A percentile compares a stretch with the other conserved stretches of the same genome.
These are phyloP conservation scores for Plutella xylostella DNA, from an alignment of 2,888 invertebrate species.

Conservation along the genomic window DNA sequence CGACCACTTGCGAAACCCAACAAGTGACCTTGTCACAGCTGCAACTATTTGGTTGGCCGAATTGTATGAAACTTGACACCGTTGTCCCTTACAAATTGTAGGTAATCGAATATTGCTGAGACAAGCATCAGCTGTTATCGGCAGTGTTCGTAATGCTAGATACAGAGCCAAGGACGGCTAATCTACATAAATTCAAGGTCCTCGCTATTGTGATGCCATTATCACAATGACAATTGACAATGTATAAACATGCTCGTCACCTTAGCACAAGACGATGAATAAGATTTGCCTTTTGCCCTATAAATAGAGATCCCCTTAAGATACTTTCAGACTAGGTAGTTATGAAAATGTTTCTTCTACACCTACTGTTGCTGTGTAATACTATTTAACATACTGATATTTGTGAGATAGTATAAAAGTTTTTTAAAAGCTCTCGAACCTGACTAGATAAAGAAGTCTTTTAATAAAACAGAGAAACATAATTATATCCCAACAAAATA, in stretches of 20 bases:
- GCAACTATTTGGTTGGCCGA: slow-evolving; percentile 38
- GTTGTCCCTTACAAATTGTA: not conserved
- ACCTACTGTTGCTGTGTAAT: no score
- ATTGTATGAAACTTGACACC: slow-evolving; percentile 32
- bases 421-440: no score
- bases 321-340: no score
- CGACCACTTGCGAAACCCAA: slow-evolving; percentile 8
- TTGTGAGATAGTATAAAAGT: no score
- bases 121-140: not conserved
- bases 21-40: slow-evolving; percentile 32
- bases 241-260: not conserved
- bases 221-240: not conserved
- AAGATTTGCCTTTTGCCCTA: no score
- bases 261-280: no score
- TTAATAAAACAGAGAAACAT: no score
- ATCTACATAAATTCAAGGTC: slow-evolving; percentile 1
- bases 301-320: no score
- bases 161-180: not conserved
- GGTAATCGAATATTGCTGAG: not conserved
- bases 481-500: not conserved
- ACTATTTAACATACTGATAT: no score
- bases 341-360: no score
- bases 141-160: no score
- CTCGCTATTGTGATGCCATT: not conserved
- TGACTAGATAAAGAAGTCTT: no score